A percentile compares a stretch with the other conserved stretches of the same genome.
Conservation (phyloP, 2,113 vertebrate species). For the Pipra filicauda region DNA sequence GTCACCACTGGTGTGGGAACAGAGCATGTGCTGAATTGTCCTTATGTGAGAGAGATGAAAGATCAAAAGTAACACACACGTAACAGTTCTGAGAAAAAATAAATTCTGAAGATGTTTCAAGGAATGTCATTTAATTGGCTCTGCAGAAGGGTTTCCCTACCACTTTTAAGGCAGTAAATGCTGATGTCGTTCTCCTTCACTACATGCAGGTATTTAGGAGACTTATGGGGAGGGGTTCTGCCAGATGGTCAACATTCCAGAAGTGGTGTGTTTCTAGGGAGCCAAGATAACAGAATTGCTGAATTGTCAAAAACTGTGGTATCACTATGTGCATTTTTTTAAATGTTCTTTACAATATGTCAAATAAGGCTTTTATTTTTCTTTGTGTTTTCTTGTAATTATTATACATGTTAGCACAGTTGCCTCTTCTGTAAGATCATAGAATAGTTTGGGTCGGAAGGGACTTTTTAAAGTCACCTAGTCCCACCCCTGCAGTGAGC, state of each 20-base stretch:
- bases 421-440: background rate
- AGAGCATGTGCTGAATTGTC: background rate
- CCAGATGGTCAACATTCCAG: background rate
- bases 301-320: background rate
- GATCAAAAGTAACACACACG: background rate
- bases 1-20: background rate
- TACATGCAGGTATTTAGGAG: background rate
- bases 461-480: background rate
- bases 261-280: background rate
- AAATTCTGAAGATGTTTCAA: background rate
- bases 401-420: background rate
- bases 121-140: background rate
- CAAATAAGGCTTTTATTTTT: background rate
- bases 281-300: background rate
- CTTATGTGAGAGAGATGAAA: background rate
- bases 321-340: background rate
- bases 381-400: background rate
- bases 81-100: background rate
- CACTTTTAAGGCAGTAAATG: background rate
- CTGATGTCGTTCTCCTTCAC: background rate
- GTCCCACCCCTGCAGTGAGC: background rate
- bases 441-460: background rate
- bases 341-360: background rate
- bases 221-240: background rate
- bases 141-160: background rate